Evolutionary conservation across 2,797 vertebrate genomes (phyloP), one percentile per base, ranked within the genome.

Genomic region (Lagodon rhomboides): DNA sequence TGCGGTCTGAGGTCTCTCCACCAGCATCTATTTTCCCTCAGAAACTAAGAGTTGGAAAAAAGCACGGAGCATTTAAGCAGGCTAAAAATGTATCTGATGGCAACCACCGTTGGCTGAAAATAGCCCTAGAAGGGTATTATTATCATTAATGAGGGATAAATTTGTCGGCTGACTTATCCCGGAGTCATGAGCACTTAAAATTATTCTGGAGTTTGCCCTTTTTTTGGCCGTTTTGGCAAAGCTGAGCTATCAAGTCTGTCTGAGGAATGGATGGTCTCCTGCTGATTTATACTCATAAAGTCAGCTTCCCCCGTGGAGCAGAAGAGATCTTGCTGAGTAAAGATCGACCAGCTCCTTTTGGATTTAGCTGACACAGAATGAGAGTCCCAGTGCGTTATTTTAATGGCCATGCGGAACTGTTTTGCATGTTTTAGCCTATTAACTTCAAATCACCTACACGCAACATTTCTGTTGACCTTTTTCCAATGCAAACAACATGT

Each of bases 111-210:
- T 82, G 87, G 90, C 93, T 94, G 90, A 94, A 95, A 95, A 96
- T 95, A 95, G 93, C 92, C 85, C 61, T 55, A 61, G 79, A 89
- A 93, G 93, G 93, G 92, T 94, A 94, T 94, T 92, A 95, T 96
- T 95, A 95, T 92, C 94, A 95, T 95, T 95, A 95, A 95, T 93
- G 90, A 88, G 87, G 93, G 91, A 92, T 94, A 93, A 86, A 94
- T 94, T 95, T 93, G 92, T 94, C 91, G 80, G 91, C 90, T 85
- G 91, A 91, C 89, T 93, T 90, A 85, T 77, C 80, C 90, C 34
- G 62, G 84, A 94, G 90, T 93, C 92, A 89, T 79, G 82, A 88
- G 85, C 77, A 80, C 79, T 93, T 92, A 87, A 90, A 88, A 91
- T 85, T 80, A 85, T 84, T 81, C 81, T 80, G 66, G 68, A 92